Evolutionary conservation across 1,140 invertebrate genomes (phyloP).

Genomic region (Ganaspis sp.): DNA sequence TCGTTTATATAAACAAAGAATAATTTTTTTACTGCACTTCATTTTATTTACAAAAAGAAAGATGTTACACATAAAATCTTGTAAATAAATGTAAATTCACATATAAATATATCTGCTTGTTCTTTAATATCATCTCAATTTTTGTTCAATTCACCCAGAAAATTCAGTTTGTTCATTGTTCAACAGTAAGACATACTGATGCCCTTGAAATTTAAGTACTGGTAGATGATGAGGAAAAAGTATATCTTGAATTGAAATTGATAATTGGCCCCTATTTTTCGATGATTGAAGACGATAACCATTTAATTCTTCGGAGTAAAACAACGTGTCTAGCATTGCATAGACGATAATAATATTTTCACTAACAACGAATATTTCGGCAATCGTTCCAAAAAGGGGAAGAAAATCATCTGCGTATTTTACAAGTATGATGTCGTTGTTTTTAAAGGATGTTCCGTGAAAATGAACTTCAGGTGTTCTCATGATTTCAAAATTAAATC

Average conservation of each 20-base stretch:
- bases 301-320: slow-evolving; percentile 32
- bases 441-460: background rate
- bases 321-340: background rate
- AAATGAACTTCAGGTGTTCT: background rate
- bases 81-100: no score
- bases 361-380: slow-evolving; percentile 40
- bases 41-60: no score
- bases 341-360: slow-evolving; percentile 15
- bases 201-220: background rate
- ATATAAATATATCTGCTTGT: no score
- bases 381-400: slow-evolving; percentile 38
- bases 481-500: slow-evolving; percentile 35
- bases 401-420: no score
- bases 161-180: background rate
- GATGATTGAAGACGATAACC: slow-evolving; percentile 21
- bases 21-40: no score
- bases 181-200: background rate
- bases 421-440: no score
- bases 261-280: background rate
- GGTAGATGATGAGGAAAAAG: slow-evolving; percentile 35
- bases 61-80: no score
- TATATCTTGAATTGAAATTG: slow-evolving; percentile 32
- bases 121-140: no score
- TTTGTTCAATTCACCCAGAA: slow-evolving; percentile 24
- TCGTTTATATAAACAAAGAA: no score